These are phyloP conservation scores for Candidula unifasciata DNA, from an alignment of 2,888 invertebrate species.

Conservation along the genomic window DNA sequence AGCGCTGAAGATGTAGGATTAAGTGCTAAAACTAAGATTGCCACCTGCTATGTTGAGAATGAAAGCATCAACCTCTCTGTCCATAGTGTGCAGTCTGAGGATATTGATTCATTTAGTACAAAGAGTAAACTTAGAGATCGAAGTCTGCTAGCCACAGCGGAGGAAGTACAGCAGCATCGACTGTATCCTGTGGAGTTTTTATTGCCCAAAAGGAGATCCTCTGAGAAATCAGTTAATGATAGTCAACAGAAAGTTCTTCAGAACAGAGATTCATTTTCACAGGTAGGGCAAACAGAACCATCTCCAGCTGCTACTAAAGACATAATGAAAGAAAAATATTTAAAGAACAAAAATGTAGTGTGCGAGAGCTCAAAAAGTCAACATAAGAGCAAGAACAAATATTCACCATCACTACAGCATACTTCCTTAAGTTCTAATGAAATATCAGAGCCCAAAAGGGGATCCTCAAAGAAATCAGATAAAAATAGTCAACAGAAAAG, in stretches of 20 bases:
- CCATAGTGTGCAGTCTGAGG: background rate
- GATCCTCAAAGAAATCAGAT: no score
- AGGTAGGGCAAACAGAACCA: background rate
- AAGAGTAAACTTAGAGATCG: conserved; percentile 33
- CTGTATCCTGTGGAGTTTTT: conserved; percentile 32
- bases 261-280: no score
- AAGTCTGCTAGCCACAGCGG: conserved; percentile 21
- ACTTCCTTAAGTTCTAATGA: background rate
- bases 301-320: background rate
- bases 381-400: background rate
- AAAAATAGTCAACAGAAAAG: no score
- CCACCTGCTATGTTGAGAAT: no score
- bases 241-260: background rate
- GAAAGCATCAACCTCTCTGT: no score
- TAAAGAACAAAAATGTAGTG: background rate
- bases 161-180: conserved; percentile 9
- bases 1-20: background rate
- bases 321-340: background rate
- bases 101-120: background rate
- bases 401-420: background rate
- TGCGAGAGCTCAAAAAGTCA: background rate
- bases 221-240: background rate
- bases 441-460: background rate
- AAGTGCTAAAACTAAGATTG: background rate
- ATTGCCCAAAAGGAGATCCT: background rate